Base-by-base conservation (phyloP, 2,797 vertebrate species). In the Thalassophryne amazonica region DNA sequence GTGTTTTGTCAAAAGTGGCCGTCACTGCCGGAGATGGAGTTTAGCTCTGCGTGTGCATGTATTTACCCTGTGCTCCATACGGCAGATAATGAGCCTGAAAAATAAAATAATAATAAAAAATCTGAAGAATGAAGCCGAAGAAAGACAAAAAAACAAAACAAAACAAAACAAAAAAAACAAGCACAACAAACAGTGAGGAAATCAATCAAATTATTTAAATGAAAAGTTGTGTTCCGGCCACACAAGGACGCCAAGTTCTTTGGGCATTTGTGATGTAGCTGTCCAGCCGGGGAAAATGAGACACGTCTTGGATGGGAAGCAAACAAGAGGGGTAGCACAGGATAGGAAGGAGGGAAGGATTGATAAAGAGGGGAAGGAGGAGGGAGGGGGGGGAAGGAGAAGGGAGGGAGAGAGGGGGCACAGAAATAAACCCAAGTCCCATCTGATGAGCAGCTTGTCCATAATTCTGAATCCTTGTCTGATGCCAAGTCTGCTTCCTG, bases 381-480 rank as follows among this genome's bases (percentile, higher is more conserved):
- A 29, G 33, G 56, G 39, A 13, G 18, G 48, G 36, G 21, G 18
- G 29, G n/a, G 22, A 13, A 15, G 8, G 15, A 31, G 23, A 33
- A 30, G 37, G 25, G 37, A 9, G 17, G 16, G 43, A 33, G 54
- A 50, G 60, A 50, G 19, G 68, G 60, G 60, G 48, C 76, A 78
- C 78, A 75, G 82, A 89, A 89, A 89, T 88, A 88, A 90, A 86
- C 80, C 78, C 81, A 70, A 76, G 80, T 89, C 87, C 89, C 88
- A 92, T 91, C 87, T 91, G 90, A 91, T 88, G 89, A 91, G 88
- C 89, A 91, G 89, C 90, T 91, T 91, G 90, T 88, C 86, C 84
- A 82, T 89, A 87, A 89, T 81, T 83, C 84, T 82, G 85, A 85
- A 79, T 73, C 69, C 22, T 39, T 19, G 1, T 51, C 72, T 65